Percentiles rank a stretch among this genome's conserved stretches.
These are phyloP conservation scores for Hyla sarda DNA, from an alignment of 2,113 vertebrate genomes.

Conservation along the genomic window DNA sequence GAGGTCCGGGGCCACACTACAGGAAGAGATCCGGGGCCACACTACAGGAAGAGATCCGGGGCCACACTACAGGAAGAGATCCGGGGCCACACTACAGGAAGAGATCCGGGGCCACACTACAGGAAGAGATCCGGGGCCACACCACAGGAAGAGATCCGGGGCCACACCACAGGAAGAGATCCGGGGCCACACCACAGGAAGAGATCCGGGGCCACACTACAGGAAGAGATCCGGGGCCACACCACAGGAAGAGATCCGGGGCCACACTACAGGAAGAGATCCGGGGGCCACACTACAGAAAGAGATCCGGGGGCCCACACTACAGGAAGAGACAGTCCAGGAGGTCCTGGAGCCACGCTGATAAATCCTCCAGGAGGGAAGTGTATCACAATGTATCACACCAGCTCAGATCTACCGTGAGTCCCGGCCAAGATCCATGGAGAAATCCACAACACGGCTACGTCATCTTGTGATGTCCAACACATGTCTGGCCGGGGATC, in stretches of 20 bases:
- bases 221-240: neutral
- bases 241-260: too few relatives aligned
- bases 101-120: too few relatives aligned
- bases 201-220: too few relatives aligned
- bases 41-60: too few relatives aligned
- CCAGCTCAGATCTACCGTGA: neutral
- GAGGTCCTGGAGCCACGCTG: neutral
- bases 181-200: too few relatives aligned
- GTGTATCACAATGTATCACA: neutral
- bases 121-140: neutral
- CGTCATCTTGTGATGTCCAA: neutral
- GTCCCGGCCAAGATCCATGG: neutral
- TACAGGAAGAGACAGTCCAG: neutral
- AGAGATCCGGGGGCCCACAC: too few relatives aligned
- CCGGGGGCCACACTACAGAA: neutral
- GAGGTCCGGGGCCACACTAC: neutral
- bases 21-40: neutral
- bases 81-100: too few relatives aligned
- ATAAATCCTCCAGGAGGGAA: constrained; percentile 7
- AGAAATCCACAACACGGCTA: neutral
- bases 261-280: neutral
- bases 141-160: too few relatives aligned
- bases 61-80: too few relatives aligned
- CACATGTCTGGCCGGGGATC: neutral
- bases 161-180: neutral